These are phyloP conservation scores for Amphipoea oculea DNA, from an alignment of 2,888 invertebrate species.

Conservation along the genomic window DNA sequence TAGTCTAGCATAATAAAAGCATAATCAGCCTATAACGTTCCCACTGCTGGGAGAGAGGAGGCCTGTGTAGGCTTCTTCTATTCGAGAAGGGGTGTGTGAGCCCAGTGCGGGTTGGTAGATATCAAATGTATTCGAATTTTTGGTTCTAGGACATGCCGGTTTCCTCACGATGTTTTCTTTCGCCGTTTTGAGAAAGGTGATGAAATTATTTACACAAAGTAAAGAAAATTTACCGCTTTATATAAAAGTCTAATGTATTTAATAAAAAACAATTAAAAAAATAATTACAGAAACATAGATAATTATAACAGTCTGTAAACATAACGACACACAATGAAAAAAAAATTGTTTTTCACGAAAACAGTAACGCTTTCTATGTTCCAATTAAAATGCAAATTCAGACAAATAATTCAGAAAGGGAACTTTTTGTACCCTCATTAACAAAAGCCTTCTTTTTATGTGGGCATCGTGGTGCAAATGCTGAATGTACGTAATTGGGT, in stretches of 20 bases:
- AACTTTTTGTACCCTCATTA: slow-evolving; percentile 83
- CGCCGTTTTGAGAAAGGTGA: neutral
- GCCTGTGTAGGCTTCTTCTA: neutral
- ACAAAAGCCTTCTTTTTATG: slow-evolving; percentile 77
- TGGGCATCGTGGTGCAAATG: slow-evolving; percentile 73
- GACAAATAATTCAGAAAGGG: slow-evolving; percentile 80
- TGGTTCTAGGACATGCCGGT: neutral
- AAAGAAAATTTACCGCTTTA: neutral
- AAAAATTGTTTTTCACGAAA: slow-evolving; percentile 68
- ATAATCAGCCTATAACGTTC: neutral
- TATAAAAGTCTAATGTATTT: too few relatives aligned
- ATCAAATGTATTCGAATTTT: neutral
- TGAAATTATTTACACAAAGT: neutral
- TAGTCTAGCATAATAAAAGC: too few relatives aligned
- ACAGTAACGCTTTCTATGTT: slow-evolving; percentile 78
- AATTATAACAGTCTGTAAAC: slow-evolving; percentile 11
- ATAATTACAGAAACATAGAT: neutral
- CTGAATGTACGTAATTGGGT: slow-evolving; percentile 80
- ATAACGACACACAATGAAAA: slow-evolving; percentile 43
- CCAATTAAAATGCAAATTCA: slow-evolving; percentile 85
- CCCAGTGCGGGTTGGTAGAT: neutral
- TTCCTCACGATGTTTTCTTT: neutral
- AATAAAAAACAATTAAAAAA: neutral
- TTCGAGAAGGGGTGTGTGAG: neutral
- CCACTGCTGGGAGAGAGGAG: neutral